Conservation (phyloP, 2,888 invertebrate species). For the Cylindroiulus punctatus region DNA sequence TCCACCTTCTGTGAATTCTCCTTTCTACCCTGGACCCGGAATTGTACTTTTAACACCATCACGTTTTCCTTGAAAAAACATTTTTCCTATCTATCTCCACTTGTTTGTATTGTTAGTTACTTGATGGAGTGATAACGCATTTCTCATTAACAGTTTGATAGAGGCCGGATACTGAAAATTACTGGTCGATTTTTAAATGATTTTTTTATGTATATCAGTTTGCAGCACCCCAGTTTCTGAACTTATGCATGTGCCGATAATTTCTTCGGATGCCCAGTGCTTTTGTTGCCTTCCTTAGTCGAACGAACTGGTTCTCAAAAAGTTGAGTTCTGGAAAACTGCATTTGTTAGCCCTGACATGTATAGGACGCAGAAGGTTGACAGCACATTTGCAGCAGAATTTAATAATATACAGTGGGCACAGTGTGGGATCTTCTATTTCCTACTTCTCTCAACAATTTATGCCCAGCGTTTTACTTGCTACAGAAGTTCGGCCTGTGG, state of each 20-base stretch:
- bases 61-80: conserved; percentile 22
- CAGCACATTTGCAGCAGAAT: too few relatives aligned
- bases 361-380: too few relatives aligned
- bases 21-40: conserved; percentile 3
- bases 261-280: neutral
- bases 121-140: conserved; percentile 45
- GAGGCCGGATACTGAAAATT: neutral
- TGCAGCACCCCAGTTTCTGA: neutral
- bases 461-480: neutral
- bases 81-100: neutral
- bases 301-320: too few relatives aligned
- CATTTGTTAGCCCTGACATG: neutral
- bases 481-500: neutral
- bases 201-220: neutral
- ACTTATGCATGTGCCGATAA: neutral
- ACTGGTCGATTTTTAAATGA: conserved; percentile 26
- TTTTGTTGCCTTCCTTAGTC: neutral
- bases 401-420: too few relatives aligned
- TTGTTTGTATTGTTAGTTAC: conserved; percentile 30
- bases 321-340: neutral
- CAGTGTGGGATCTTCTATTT: neutral
- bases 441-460: neutral
- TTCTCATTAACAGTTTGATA: conserved; percentile 36
- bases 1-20: neutral
- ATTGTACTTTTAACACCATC: conserved; percentile 26